These are phyloP conservation scores for Rhagonycha lutea DNA, from an alignment of 2,888 invertebrate genomes.

Conservation along the genomic window DNA sequence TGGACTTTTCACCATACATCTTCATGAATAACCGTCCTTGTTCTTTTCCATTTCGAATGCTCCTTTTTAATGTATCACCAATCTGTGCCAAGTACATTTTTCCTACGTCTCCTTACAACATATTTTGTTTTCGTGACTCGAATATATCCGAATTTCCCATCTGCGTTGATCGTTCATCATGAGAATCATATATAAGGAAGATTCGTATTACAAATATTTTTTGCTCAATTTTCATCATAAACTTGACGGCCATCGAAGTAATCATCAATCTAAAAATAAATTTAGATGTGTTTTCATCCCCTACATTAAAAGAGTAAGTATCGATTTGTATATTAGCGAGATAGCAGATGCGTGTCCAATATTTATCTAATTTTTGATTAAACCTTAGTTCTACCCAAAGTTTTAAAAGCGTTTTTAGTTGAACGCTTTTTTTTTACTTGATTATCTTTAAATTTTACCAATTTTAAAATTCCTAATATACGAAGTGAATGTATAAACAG, in stretches of 20 bases:
- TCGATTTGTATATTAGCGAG: conserved; percentile 3
- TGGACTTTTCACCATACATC: conserved; percentile 21
- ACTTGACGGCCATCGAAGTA: conserved; percentile 4
- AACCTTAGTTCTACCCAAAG: neutral
- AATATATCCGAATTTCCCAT: conserved; percentile 18
- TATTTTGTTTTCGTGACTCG: conserved; percentile 25
- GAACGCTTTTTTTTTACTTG: neutral
- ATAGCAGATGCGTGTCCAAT: neutral
- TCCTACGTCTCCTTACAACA: conserved; percentile 14
- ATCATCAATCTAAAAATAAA: conserved; percentile 13
- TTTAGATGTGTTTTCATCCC: neutral
- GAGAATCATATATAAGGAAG: conserved; percentile 6
- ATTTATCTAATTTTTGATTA: neutral
- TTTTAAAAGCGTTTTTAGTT: neutral
- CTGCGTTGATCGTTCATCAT: conserved; percentile 18
- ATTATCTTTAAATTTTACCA: neutral
- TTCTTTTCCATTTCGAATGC: conserved; percentile 23
- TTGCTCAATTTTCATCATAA: neutral
- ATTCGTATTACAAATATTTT: conserved; percentile 4
- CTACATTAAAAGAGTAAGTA: neutral
- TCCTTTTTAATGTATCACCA: conserved; percentile 29
- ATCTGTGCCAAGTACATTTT: conserved; percentile 22
- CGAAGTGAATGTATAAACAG: conserved; percentile 1
- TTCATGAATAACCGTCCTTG: conserved; percentile 22
- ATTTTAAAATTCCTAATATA: neutral